Evolutionary conservation across 1,140 invertebrate species (phyloP).

Genomic region (Papilio glaucus): DNA sequence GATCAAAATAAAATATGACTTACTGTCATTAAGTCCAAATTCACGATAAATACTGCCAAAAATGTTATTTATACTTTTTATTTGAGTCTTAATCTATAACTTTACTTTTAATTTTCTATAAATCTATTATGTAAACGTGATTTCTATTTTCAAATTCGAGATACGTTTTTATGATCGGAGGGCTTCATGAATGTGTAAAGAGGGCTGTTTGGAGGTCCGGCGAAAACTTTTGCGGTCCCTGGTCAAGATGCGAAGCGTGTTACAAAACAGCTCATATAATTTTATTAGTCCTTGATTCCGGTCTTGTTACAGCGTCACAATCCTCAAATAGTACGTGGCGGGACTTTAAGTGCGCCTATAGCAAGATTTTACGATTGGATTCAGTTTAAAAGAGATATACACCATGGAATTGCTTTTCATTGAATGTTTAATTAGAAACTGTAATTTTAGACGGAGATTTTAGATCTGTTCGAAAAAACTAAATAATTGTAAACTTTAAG

Average conservation of each 20-base stretch:
- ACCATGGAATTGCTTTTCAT: neutral
- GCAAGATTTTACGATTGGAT: conserved; percentile 18
- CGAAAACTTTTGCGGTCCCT: neutral
- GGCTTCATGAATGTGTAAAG: neutral
- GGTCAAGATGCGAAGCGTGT: neutral
- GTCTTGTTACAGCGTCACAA: conserved; percentile 1
- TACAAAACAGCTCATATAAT: conserved; percentile 27
- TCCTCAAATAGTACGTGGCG: conserved; percentile 2
- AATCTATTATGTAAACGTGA: neutral
- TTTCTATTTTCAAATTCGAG: neutral
- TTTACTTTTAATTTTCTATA: too few species aligned
- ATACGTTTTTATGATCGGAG: conserved; percentile 1
- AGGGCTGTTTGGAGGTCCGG: neutral
- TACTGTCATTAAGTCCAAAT: too few species aligned
- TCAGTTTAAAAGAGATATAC: neutral
- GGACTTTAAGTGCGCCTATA: conserved; percentile 14
- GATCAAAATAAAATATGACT: too few species aligned
- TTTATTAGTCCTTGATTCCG: conserved; percentile 30
- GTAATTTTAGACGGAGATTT: too few species aligned
- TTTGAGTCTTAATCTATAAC: too few species aligned
- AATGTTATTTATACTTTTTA: too few species aligned
- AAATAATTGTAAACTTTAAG: too few species aligned
- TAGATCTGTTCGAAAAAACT: too few species aligned
- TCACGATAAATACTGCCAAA: too few species aligned
- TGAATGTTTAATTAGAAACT: neutral